These are phyloP conservation scores for Maniola jurtina DNA, from an alignment of 1,140 invertebrate genomes.

Conservation along the genomic window DNA sequence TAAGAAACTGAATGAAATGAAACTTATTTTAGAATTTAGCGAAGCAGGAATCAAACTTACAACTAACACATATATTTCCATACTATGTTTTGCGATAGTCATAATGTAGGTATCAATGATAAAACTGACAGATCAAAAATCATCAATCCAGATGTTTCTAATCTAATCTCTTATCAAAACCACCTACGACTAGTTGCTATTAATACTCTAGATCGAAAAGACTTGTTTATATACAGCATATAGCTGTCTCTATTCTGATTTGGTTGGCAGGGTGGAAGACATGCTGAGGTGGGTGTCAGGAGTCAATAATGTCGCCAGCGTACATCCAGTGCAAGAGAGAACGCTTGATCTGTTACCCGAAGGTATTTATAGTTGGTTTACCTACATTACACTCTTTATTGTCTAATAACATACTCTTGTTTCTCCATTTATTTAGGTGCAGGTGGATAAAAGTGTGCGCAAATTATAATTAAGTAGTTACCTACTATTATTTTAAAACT, in stretches of 20 bases:
- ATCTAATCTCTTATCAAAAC: background rate
- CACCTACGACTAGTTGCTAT: background rate
- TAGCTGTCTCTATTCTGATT: constrained; percentile 11
- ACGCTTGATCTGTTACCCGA: constrained; percentile 73
- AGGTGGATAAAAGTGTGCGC: too few relatives aligned
- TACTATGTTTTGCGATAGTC: background rate
- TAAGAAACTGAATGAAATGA: background rate
- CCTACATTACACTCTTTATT: too few relatives aligned
- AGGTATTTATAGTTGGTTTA: constrained; percentile 42
- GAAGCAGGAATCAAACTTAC: too few relatives aligned
- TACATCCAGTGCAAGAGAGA: constrained; percentile 69
- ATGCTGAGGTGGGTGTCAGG: constrained; percentile 76
- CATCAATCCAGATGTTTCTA: background rate
- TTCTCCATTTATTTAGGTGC: too few relatives aligned
- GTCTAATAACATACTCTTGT: too few relatives aligned
- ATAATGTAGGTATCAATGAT: background rate
- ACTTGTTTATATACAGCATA: background rate
- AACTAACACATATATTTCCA: too few relatives aligned
- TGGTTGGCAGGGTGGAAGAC: constrained; percentile 70
- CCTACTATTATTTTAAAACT: too few relatives aligned
- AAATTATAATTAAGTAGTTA: too few relatives aligned
- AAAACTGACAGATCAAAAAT: background rate
- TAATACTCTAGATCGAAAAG: background rate
- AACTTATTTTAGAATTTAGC: too few relatives aligned
- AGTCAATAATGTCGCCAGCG: constrained; percentile 66